Conservation (phyloP, 2,888 invertebrate species). For the Ametastegia equiseti region DNA sequence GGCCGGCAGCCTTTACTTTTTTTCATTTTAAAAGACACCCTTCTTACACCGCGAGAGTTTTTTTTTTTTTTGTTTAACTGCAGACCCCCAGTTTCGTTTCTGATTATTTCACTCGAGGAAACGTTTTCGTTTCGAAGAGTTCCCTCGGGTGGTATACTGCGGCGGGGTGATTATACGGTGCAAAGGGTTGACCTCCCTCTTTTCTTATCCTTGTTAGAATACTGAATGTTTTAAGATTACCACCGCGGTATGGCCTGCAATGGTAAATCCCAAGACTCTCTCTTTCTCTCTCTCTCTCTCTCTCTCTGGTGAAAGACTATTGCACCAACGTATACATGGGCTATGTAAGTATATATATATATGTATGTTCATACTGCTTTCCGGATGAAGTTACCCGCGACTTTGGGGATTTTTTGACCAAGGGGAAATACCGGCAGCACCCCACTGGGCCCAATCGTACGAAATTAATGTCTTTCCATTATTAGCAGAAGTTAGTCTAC, state of each 20-base stretch:
- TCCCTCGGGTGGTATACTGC: constrained; percentile 59
- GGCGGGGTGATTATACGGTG: constrained; percentile 60
- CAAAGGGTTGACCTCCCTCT: constrained; percentile 62
- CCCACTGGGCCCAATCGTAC: constrained; percentile 71
- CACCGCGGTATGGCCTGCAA: not conserved
- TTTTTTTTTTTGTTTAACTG: not conserved
- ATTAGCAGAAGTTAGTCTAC: constrained; percentile 71
- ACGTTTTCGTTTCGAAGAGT: constrained; percentile 30
- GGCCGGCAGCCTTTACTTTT: not conserved
- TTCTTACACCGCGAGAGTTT: not conserved
- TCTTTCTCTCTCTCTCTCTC: too few relatives aligned
- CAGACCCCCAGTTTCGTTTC: not conserved
- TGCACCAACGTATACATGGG: not conserved
- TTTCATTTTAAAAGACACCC: not conserved
- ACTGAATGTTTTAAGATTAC: constrained; percentile 47
- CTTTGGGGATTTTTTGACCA: constrained; percentile 23
- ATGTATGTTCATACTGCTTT: not conserved
- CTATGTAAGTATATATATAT: not conserved
- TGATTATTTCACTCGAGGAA: constrained; percentile 41
- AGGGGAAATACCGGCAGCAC: constrained; percentile 55
- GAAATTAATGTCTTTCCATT: constrained; percentile 72
- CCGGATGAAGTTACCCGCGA: constrained; percentile 4
- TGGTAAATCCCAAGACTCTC: constrained; percentile 39
- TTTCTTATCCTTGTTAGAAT: constrained; percentile 24
- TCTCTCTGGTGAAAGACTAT: constrained; percentile 36